Evolutionary conservation across 2,888 invertebrate species (phyloP).

Genomic region (Lepidocyrtoides sp.): DNA sequence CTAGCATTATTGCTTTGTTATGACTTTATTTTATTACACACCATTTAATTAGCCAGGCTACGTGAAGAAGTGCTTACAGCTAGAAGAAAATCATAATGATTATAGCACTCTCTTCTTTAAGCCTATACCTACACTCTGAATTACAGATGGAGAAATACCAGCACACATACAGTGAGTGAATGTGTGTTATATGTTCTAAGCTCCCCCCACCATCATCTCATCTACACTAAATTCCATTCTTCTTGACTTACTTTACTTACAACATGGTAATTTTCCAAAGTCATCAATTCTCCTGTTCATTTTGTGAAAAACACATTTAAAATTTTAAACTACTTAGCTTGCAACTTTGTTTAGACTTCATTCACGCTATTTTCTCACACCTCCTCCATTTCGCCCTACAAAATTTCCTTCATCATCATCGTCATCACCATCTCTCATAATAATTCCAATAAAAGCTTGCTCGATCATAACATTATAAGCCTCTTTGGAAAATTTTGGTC

Average conservation of each 20-base stretch:
- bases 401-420: not conserved
- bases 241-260: not conserved
- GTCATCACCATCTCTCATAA: not conserved
- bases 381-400: not conserved
- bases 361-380: constrained; percentile 13
- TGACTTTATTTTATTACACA: constrained; percentile 14
- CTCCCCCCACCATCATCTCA: not conserved
- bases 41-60: constrained; percentile 12
- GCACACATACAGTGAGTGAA: no score
- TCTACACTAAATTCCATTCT: not conserved
- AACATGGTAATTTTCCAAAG: constrained; percentile 27
- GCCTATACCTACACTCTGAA: not conserved
- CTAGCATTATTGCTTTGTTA: constrained; percentile 7
- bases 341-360: not conserved
- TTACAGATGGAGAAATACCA: no score
- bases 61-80: not conserved
- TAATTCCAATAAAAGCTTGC: constrained; percentile 8
- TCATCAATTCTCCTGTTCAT: not conserved
- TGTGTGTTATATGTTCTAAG: not conserved
- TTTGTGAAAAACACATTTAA: constrained; percentile 18
- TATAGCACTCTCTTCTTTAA: not conserved
- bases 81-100: not conserved
- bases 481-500: constrained; percentile 18
- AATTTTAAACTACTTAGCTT: constrained; percentile 41
- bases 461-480: constrained; percentile 22